Conservation (phyloP, 2,888 invertebrate genomes). For the Branchellion lobata region DNA sequence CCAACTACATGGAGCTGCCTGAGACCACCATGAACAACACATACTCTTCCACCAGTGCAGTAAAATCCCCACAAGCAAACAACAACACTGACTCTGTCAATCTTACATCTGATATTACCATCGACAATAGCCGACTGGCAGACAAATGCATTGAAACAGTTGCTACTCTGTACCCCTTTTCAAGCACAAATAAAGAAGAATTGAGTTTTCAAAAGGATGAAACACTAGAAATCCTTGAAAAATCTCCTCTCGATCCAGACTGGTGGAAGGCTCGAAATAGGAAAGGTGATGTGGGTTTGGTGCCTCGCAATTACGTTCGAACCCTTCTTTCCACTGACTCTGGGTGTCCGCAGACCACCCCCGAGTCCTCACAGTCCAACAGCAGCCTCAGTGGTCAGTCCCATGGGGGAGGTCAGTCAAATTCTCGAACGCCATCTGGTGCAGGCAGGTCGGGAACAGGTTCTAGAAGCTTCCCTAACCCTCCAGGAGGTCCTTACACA, state of each 20-base stretch:
- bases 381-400: conserved; percentile 55
- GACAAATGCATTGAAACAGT: conserved; percentile 77
- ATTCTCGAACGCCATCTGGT: conserved; percentile 50
- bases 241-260: conserved; percentile 94
- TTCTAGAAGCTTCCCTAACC: conserved; percentile 26
- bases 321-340: conserved; percentile 55
- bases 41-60: conserved; percentile 28
- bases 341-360: conserved; percentile 53
- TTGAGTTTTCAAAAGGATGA: conserved; percentile 95
- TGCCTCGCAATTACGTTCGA: conserved; percentile 71
- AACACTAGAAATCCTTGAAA: conserved; percentile 87
- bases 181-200: conserved; percentile 81
- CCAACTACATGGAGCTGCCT: conserved; percentile 78
- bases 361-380: conserved; percentile 59
- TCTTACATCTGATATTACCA: background rate
- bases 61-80: background rate
- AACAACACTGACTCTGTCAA: background rate
- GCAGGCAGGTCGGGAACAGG: conserved; percentile 33
- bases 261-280: conserved; percentile 95
- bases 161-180: conserved; percentile 79
- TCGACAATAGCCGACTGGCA: background rate
- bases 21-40: conserved; percentile 43
- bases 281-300: conserved; percentile 87
- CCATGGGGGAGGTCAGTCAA: conserved; percentile 48
- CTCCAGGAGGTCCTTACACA: conserved; percentile 55